phyloP scores from a whole-genome alignment of 1,140 invertebrate genomes.

The Laupala kohalensis region DNA sequence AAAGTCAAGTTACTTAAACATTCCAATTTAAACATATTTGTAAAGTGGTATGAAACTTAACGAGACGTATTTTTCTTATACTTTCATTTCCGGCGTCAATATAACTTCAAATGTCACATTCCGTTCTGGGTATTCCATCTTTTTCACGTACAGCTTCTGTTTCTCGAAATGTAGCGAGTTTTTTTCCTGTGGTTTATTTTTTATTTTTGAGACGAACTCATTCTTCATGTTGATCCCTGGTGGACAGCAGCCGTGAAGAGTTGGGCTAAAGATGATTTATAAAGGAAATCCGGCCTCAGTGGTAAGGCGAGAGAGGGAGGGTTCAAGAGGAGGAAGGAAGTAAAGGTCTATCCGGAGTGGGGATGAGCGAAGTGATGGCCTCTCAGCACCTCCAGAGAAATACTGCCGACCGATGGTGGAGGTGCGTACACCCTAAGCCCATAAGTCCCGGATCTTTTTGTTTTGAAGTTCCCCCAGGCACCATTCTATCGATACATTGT shows the following conservation, averaged over 20 bases:
- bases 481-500: not conserved
- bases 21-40: too few relatives aligned
- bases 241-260: not conserved
- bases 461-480: not conserved
- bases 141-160: not conserved
- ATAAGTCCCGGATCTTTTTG: not conserved
- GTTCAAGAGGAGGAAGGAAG: too few relatives aligned
- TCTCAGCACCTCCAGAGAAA: not conserved
- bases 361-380: not conserved
- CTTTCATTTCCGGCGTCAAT: not conserved
- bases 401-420: not conserved
- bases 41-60: too few relatives aligned
- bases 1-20: too few relatives aligned
- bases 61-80: too few relatives aligned
- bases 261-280: not conserved
- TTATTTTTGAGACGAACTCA: not conserved
- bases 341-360: too few relatives aligned
- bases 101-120: not conserved
- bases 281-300: not conserved
- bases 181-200: not conserved
- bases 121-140: too few relatives aligned
- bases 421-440: not conserved
- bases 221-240: not conserved
- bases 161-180: not conserved
- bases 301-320: too few relatives aligned